phyloP scores from a whole-genome alignment of 2,797 vertebrate genomes.

The Manis crassicaudata region DNA sequence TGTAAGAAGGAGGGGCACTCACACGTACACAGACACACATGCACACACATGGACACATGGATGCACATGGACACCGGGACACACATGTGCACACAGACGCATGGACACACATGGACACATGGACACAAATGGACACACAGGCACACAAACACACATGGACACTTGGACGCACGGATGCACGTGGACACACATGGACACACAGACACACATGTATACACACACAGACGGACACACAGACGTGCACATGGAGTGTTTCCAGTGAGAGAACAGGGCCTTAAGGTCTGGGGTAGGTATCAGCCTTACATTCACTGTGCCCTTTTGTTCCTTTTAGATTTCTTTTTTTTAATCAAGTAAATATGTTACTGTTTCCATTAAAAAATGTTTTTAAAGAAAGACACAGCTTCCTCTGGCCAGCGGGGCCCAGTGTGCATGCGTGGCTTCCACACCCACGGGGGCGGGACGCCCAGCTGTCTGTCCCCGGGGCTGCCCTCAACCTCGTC shows the following conservation, averaged over 20 bases:
- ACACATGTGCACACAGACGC: background rate
- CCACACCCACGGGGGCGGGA: background rate
- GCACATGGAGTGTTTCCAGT: background rate
- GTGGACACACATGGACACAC: background rate
- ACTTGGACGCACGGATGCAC: too few species aligned
- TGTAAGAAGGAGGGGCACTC: background rate
- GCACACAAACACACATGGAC: background rate
- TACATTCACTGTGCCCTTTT: background rate
- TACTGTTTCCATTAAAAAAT: background rate
- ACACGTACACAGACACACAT: background rate
- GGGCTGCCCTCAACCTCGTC: background rate
- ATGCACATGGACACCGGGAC: background rate
- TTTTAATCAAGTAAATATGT: background rate
- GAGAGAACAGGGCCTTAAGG: accelerated
- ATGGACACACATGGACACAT: background rate
- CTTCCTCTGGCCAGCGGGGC: background rate
- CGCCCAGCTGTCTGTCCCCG: background rate
- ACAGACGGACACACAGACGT: accelerated
- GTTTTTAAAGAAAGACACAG: background rate
- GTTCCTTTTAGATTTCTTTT: background rate
- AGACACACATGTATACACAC: background rate
- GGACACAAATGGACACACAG: accelerated
- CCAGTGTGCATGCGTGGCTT: background rate
- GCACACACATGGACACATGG: background rate
- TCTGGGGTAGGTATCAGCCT: too few species aligned